Percentiles rank a stretch among this genome's conserved stretches.
phyloP scores from a whole-genome alignment of 2,797 vertebrate species.

The Gymnoscopelus microlampas region DNA sequence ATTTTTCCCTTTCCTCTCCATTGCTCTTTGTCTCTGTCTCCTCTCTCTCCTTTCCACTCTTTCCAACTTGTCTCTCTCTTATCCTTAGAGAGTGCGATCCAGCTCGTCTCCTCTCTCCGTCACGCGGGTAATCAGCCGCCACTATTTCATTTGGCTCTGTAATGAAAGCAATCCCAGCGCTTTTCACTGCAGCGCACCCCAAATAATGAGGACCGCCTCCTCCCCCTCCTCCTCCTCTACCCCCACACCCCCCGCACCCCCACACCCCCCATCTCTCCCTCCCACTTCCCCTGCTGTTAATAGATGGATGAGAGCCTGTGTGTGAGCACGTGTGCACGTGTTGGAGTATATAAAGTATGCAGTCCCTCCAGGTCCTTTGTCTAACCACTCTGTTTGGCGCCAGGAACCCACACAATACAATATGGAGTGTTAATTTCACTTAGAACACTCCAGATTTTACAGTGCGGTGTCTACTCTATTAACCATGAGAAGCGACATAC shows the following conservation, averaged over 20 bases:
- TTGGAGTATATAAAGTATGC: slow-evolving; percentile 52
- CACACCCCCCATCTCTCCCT: slow-evolving; percentile 50
- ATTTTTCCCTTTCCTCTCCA: neutral
- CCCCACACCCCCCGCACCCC: slow-evolving; percentile 38
- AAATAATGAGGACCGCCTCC: slow-evolving; percentile 78
- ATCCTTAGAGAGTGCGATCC: slow-evolving; percentile 62
- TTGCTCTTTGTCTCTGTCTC: neutral
- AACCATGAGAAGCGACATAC: slow-evolving; percentile 30
- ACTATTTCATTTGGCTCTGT: slow-evolving; percentile 81
- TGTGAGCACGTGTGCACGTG: slow-evolving; percentile 28
- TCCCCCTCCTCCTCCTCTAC: slow-evolving; percentile 50
- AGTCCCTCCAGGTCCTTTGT: slow-evolving; percentile 69
- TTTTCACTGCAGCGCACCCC: slow-evolving; percentile 76
- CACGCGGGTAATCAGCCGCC: slow-evolving; percentile 81
- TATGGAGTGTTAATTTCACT: too few species aligned
- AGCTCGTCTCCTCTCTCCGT: slow-evolving; percentile 71
- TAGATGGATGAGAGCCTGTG: slow-evolving; percentile 67
- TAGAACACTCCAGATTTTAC: slow-evolving; percentile 20
- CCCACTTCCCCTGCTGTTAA: slow-evolving; percentile 67
- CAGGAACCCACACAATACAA: too few species aligned
- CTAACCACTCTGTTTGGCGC: too few species aligned
- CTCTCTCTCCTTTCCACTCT: neutral
- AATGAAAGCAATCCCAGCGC: slow-evolving; percentile 85
- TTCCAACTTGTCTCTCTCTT: slow-evolving; percentile 36
- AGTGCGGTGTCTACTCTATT: slow-evolving; percentile 24